Base-by-base conservation (phyloP, 2,888 invertebrate genomes). In the Microctonus aethiopoides region DNA sequence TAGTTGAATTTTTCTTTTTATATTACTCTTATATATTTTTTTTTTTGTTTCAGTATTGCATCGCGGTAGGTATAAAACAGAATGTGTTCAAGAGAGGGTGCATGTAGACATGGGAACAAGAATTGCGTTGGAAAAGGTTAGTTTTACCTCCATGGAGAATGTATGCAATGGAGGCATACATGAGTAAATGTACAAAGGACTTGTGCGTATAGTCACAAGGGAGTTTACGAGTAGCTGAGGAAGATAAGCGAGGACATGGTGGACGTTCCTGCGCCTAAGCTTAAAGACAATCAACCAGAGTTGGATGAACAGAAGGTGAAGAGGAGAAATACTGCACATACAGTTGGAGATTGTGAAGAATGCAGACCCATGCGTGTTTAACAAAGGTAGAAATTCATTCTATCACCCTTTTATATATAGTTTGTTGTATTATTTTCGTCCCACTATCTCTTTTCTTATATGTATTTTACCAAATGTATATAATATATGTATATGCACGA, bases 211-310 rank as follows among this genome's bases (percentile, higher is more conserved):
- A 56, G 56, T 39, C 22, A 20, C 34, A 51, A 59, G 70, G 64
- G 67, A 64, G 70, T 72, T 72, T 72, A 72, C 74, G 70, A 72
- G 72, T 70, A 64, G 72, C 39, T 13, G 51, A 20, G 22, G 54
- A 67, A 74, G 63, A 72, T 74, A 74, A 61, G 34, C 68, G 68
- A 67, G 34, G 70, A 67, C 68, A 68, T 63, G 36, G 67, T 63
- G 57, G 36, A n/a, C n/a, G n/a, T 52, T 67, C 32, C 67, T 67
- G 67, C 67, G 60, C n/a, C n/a, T 67, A 51, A 67, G 60, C 36
- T 36, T 57, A 60, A 59, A 59, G 32, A 52, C 34, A 67, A 52
- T 59, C 29, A 13, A 22, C 54, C 16, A 24, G 54, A 34, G 13
- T 56, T 52, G 54, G 9, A 46, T 46, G 46, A 46, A 46, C 46